phyloP scores from a whole-genome alignment of 2,888 invertebrate genomes.

The Parnassius orleans region DNA sequence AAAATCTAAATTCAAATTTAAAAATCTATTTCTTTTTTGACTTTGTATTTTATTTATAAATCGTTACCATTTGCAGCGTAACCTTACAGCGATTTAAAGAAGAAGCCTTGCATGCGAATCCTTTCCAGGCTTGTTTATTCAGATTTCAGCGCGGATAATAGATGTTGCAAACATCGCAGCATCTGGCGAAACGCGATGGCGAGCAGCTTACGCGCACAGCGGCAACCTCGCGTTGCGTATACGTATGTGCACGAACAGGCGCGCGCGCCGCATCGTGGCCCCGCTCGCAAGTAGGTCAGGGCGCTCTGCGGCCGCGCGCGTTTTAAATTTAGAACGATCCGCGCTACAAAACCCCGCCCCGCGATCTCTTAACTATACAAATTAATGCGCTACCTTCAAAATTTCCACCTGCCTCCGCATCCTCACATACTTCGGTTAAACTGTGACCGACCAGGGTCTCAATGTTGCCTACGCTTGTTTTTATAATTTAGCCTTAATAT shows the following conservation, averaged over 20 bases:
- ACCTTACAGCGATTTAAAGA: too few species aligned
- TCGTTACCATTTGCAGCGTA: too few species aligned
- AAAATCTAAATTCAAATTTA: too few species aligned
- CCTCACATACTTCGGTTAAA: not conserved
- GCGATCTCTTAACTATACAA: conserved; percentile 62
- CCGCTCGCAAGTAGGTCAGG: conserved; percentile 80
- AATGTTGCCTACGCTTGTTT: not conserved
- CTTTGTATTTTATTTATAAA: too few species aligned
- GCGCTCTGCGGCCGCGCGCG: conserved; percentile 78
- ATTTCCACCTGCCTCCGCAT: conserved; percentile 40
- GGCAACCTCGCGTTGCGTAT: conserved; percentile 48
- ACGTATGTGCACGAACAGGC: conserved; percentile 60
- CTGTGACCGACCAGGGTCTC: not conserved
- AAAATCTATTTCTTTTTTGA: too few species aligned
- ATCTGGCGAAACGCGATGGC: conserved; percentile 77
- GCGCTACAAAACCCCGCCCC: conserved; percentile 74
- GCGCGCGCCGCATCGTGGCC: conserved; percentile 79
- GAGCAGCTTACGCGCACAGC: conserved; percentile 68
- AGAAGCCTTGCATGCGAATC: not conserved
- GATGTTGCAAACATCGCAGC: conserved; percentile 72
- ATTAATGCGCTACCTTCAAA: conserved; percentile 57
- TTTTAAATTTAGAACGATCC: conserved; percentile 80
- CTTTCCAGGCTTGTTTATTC: conserved; percentile 36
- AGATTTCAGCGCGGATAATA: conserved; percentile 47
- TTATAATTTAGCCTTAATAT: too few species aligned